Base-by-base conservation (phyloP, 2,888 invertebrate species). In the Nipponacmea schrenckii region DNA sequence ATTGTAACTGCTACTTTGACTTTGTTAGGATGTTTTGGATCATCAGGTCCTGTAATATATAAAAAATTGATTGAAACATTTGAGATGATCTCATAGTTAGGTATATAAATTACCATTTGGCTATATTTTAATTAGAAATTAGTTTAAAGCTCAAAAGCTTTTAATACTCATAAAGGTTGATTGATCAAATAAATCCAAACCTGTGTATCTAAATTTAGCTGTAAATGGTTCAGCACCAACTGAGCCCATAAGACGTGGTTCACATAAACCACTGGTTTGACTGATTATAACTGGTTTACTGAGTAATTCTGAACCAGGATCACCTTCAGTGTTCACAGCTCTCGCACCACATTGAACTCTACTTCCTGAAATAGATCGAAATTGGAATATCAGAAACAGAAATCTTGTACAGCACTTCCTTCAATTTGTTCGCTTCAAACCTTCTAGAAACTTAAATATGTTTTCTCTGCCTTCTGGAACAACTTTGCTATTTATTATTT, bases 201-300 rank as follows among this genome's bases (percentile, higher is more conserved):
- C 89, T 76, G 86, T 87, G 77, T 89, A 89, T 74, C 83, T 76
- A 64, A 89, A 77, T 71, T 80, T 86, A 15, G 89, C 85, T 8
- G 86, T 83, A 77, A 88, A 89, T 0, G 89, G 88, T 46, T 88
- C 87, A 5, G 86, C 87, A 12, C 88, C 88, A 10, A 87, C 79
- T 7, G 85, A 79, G 10, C 83, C 84, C 66, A 76, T 73, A 10
- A 77, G 67, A 17, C 83, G 77, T 0, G 88, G 85, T 26, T 81
- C 77, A 77, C 89, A 89, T n/a, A 88, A 68, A 20, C 86, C 86
- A 44, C 78, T 78, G 12, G 76, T 74, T 8, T 69, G 72, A 68
- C 80, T 82, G 27, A 89, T 77, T 5, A 81, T 84, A 10, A 85
- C 81, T 0, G 81, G 70, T 10, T 73, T 67, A 74, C 89, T 89